Conservation (phyloP, 2,888 invertebrate species). For the Phania funesta region DNA sequence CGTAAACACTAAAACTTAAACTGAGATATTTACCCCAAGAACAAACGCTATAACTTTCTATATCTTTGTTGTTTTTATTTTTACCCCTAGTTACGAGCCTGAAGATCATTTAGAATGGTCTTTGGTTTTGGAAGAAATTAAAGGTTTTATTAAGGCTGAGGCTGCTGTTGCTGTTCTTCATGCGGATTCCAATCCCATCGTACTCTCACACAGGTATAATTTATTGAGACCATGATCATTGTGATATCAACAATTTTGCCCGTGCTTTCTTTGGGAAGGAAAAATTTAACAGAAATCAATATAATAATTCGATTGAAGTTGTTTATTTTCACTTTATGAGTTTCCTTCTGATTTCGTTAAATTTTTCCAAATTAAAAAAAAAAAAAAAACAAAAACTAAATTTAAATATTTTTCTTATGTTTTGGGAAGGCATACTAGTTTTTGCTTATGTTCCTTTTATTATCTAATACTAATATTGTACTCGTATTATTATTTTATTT, state of each 20-base stretch:
- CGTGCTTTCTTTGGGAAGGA: conserved; percentile 81
- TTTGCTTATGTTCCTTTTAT: conserved; percentile 51
- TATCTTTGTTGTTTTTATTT: neutral
- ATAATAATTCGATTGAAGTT: conserved; percentile 63
- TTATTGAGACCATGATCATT: conserved; percentile 46
- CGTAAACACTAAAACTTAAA: conserved; percentile 78
- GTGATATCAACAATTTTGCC: conserved; percentile 72
- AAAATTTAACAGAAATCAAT: conserved; percentile 60
- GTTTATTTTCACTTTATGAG: conserved; percentile 37
- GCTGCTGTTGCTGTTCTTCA: conserved; percentile 93
- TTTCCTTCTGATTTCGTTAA: conserved; percentile 52
- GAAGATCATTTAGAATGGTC: conserved; percentile 98
- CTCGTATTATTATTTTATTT: conserved; percentile 7
- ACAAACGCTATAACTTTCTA: neutral
- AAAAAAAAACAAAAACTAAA: neutral
- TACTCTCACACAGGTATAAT: conserved; percentile 90
- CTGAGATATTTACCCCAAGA: neutral
- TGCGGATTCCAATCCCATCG: conserved; percentile 91
- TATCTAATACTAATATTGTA: conserved; percentile 23
- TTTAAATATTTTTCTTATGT: conserved; percentile 42
- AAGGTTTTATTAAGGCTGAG: conserved; percentile 96
- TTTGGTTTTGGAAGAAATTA: conserved; percentile 95
- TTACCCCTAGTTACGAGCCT: conserved; percentile 89
- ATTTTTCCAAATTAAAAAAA: conserved; percentile 43
- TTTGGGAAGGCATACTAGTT: conserved; percentile 71